Percentiles rank a stretch among this genome's conserved stretches.
phyloP scores from a whole-genome alignment of 2,888 invertebrate genomes.

The Sarcophaga rosellei region DNA sequence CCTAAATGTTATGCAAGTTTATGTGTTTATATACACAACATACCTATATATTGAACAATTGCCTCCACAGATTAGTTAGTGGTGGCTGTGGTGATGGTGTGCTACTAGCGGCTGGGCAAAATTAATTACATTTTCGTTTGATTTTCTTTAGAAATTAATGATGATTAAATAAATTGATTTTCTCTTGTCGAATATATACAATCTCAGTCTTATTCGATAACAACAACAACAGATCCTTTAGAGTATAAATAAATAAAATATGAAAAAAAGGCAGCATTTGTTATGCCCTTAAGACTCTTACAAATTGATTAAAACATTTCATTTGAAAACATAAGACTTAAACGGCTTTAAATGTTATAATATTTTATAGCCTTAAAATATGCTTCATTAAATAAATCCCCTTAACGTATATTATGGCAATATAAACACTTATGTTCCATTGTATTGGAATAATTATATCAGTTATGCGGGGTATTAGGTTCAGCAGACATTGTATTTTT shows the following conservation, averaged over 20 bases:
- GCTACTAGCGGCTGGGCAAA: background rate
- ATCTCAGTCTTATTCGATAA: background rate
- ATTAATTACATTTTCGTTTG: background rate
- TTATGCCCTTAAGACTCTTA: background rate
- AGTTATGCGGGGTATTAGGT: too few relatives aligned
- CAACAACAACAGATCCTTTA: background rate
- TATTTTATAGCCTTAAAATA: background rate
- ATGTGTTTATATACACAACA: too few relatives aligned
- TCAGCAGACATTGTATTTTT: too few relatives aligned
- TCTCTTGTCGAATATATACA: background rate
- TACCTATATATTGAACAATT: too few relatives aligned
- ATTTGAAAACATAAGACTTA: background rate
- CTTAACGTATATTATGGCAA: too few relatives aligned
- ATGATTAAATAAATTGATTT: background rate
- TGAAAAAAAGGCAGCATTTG: background rate
- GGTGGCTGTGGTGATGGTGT: too few relatives aligned
- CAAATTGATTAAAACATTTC: background rate
- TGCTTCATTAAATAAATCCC: background rate
- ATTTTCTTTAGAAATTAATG: background rate
- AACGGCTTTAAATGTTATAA: background rate
- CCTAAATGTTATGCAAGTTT: too few relatives aligned
- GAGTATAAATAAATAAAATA: background rate
- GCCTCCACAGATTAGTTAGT: too few relatives aligned
- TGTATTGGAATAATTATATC: too few relatives aligned
- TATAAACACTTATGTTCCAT: too few relatives aligned